phyloP scores from a whole-genome alignment of 2,797 vertebrate genomes.

The Rhyacichthys aspro region DNA sequence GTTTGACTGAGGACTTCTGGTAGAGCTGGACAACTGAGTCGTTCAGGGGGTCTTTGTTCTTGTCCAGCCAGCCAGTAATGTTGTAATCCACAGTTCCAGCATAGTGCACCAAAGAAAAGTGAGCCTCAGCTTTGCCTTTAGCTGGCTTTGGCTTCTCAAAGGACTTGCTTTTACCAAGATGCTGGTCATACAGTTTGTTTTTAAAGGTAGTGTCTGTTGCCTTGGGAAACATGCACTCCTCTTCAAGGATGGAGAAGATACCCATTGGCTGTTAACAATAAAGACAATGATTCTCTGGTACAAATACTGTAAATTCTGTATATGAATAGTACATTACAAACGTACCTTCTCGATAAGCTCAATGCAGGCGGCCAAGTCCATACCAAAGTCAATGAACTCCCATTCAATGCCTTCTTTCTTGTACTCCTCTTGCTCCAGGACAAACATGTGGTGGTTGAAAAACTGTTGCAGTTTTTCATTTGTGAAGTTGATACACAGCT shows the following conservation, averaged over 20 bases:
- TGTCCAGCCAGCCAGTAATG: constrained; percentile 82
- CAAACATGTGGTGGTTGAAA: constrained; percentile 82
- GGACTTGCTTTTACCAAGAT: constrained; percentile 80
- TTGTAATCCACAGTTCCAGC: constrained; percentile 93
- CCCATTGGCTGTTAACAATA: constrained; percentile 64
- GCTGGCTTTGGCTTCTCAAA: constrained; percentile 86
- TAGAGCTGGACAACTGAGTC: constrained; percentile 84
- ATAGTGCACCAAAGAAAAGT: constrained; percentile 85
- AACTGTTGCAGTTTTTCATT: constrained; percentile 82
- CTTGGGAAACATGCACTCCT: constrained; percentile 73
- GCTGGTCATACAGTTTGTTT: constrained; percentile 85
- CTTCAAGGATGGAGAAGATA: constrained; percentile 86
- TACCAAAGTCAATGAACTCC: constrained; percentile 79
- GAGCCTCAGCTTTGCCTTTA: constrained; percentile 88
- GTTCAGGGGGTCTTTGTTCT: constrained; percentile 87
- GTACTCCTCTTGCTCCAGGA: constrained; percentile 78
- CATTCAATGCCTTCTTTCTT: constrained; percentile 60
- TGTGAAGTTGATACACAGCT: constrained; percentile 79
- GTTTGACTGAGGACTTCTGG: constrained; percentile 86
- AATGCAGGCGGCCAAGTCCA: constrained; percentile 46
- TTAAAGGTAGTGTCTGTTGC: constrained; percentile 86
- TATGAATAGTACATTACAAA: background rate
- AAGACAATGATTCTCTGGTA: background rate
- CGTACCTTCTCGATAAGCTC: constrained; percentile 13
- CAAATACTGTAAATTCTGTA: background rate